These are phyloP conservation scores for Polydrusus cervinus DNA, from an alignment of 2,888 invertebrate genomes.

Conservation along the genomic window DNA sequence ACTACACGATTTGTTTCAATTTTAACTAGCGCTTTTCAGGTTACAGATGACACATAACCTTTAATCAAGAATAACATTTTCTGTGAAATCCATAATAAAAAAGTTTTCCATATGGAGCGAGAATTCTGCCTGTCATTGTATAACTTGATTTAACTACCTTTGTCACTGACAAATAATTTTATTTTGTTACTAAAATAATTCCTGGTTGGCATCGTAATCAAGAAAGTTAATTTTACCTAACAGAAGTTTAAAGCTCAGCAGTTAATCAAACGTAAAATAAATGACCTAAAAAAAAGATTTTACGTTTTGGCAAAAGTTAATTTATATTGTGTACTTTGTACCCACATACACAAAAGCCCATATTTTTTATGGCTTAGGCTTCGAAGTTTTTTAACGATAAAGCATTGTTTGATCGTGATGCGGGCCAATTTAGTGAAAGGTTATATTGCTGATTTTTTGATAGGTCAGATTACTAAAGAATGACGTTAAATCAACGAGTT, in stretches of 20 bases:
- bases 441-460: constrained; percentile 21
- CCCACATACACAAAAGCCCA: background rate
- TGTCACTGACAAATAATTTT: no score
- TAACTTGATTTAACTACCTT: no score
- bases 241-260: background rate
- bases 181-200: no score
- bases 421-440: constrained; percentile 14
- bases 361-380: constrained; percentile 3
- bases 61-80: no score
- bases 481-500: constrained; percentile 16
- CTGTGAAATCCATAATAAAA: no score
- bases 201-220: no score
- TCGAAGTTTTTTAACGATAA: background rate
- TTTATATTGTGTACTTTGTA: background rate
- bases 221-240: no score
- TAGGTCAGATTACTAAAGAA: constrained; percentile 16
- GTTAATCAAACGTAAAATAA: constrained; percentile 3
- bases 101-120: no score
- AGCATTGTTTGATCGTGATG: constrained; percentile 18
- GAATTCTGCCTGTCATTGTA: no score
- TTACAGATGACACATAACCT: no score
- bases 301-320: constrained; percentile 1
- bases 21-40: no score
- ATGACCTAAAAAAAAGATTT: background rate
- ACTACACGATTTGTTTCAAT: no score